phyloP scores from a whole-genome alignment of 2,113 vertebrate genomes.

The Lepus timidus region DNA sequence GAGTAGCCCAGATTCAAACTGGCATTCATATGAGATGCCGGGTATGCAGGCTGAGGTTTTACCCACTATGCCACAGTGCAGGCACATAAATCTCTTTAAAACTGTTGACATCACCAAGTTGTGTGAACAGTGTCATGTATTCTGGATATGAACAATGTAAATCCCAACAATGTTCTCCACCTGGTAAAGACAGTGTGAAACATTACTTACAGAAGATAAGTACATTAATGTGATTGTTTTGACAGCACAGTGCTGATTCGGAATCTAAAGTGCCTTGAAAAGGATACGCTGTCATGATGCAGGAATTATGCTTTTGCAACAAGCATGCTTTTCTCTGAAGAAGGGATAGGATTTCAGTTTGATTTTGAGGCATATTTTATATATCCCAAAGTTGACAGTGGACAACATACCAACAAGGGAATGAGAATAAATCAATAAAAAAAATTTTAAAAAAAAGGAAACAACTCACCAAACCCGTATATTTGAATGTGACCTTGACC shows the following conservation, averaged over 20 bases:
- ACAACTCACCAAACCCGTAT: neutral
- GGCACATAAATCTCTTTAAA: neutral
- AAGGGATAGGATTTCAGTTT: neutral
- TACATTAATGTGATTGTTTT: neutral
- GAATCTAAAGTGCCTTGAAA: constrained; percentile 18
- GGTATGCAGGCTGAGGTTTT: too few relatives aligned
- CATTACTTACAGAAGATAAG: neutral
- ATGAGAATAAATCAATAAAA: neutral
- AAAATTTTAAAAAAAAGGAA: neutral
- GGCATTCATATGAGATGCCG: too few relatives aligned
- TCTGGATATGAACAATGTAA: neutral
- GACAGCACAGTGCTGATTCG: neutral
- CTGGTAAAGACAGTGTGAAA: neutral
- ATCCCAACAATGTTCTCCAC: neutral
- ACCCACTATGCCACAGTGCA: too few relatives aligned
- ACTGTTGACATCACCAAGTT: neutral
- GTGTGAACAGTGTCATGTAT: neutral
- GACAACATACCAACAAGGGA: neutral
- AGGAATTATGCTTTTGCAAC: neutral
- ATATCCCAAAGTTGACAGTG: neutral
- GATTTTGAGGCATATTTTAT: neutral
- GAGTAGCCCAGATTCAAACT: too few relatives aligned
- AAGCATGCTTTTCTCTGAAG: neutral
- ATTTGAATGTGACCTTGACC: neutral
- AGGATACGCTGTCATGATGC: neutral